Conservation (phyloP, 2,113 vertebrate genomes). For the Cranoglanis bouderius region DNA sequence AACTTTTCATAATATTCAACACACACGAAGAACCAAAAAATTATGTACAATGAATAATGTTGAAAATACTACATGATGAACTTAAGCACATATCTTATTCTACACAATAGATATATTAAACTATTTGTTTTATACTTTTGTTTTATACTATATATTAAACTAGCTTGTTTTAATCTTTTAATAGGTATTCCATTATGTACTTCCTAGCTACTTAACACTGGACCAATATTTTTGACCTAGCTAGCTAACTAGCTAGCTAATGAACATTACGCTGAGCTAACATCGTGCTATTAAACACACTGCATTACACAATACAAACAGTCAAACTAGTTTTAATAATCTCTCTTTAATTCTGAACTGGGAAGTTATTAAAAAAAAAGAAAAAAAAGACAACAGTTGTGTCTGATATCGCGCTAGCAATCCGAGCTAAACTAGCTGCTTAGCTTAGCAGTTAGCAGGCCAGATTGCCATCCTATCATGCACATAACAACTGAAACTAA, state of each 20-base stretch:
- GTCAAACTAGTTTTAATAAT: neutral
- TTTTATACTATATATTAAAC: neutral
- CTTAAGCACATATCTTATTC: neutral
- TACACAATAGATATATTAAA: neutral
- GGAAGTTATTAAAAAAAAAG: too few species aligned
- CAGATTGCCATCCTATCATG: neutral
- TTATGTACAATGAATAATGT: neutral
- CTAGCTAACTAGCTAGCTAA: too few species aligned
- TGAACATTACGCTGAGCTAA: neutral
- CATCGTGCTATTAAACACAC: neutral
- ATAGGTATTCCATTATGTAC: neutral
- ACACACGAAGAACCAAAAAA: neutral
- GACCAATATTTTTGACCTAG: neutral
- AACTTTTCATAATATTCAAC: neutral
- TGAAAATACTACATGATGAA: neutral
- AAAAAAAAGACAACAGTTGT: neutral
- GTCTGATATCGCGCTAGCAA: neutral
- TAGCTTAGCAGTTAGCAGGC: neutral
- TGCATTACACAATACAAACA: neutral
- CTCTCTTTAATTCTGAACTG: neutral
- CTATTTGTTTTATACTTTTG: too few species aligned
- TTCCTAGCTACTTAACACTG: too few species aligned
- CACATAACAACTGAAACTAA: too few species aligned
- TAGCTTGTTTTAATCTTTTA: too few species aligned
- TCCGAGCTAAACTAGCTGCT: neutral